Base-by-base conservation (phyloP, 2,888 invertebrate species). In the Troides aeacus region DNA sequence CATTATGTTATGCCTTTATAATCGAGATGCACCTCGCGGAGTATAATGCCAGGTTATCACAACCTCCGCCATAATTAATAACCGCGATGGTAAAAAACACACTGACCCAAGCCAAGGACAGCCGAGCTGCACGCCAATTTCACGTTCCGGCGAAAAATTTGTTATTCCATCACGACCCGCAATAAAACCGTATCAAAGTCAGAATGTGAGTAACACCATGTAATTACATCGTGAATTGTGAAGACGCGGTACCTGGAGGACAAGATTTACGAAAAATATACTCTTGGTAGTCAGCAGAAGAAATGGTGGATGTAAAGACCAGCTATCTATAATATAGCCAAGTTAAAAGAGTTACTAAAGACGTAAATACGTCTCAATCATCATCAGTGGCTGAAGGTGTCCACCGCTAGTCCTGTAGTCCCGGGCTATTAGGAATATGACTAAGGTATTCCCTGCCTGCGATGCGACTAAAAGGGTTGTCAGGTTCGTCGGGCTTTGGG, bases 11-110 rank as follows among this genome's bases (percentile, higher is more conserved):
- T 81, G 79, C 79, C 78, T 79, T 82, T 78, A 83, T 82, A 82
- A 85, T 83, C 78, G 78, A 81, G 81, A 81, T 86, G 88, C 84
- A 80, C 74, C 77, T 73, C 80, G 79, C 77, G 79, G 77, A 76
- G 83, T 84, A 88, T 88, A 89, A 88, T 87, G 76, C 78, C 81
- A 77, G 80, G 81, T 85, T 84, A 88, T 89, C 85, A 87, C 84
- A 78, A 74, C 75, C 79, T 75, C 74, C 74, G 76, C 77, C 80
- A 77, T 86, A 88, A 89, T 89, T 89, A 89, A 87, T 84, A 84
- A 78, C 79, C 78, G 71, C 73, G 75, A 74, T 77, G 76, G 80
- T n/a, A 53, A 85, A 83, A 82, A 83, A 75, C 72, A 71, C 63
- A 72, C 69, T 76, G 74, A 78, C 79, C 86, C 79, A 85, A 77